Evolutionary conservation across 2,113 vertebrate species (phyloP).

Genomic region (Pogona vitticeps): DNA sequence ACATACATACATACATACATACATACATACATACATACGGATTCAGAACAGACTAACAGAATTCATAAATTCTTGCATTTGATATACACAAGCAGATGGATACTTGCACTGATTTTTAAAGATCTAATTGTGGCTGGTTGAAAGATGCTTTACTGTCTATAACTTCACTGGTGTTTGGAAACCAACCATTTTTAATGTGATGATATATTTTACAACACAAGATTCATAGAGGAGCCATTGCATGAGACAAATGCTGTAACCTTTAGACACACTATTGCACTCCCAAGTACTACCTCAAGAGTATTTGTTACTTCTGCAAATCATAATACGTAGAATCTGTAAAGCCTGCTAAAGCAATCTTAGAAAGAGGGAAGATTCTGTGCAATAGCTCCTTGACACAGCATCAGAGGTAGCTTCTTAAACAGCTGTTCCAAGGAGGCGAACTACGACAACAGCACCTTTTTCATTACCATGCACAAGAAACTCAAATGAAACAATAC

Average conservation of each 20-base stretch:
- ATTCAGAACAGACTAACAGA: neutral
- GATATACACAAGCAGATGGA: neutral
- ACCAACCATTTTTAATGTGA: neutral
- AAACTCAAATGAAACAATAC: constrained; percentile 35
- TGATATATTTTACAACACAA: constrained; percentile 20
- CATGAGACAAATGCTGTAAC: neutral
- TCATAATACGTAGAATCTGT: constrained; percentile 26
- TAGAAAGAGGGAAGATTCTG: constrained; percentile 26
- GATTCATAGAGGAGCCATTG: constrained; percentile 34
- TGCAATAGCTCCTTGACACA: constrained; percentile 36
- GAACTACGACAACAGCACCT: too few species aligned
- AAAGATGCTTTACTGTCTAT: neutral
- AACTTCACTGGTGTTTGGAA: neutral
- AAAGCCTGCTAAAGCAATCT: constrained; percentile 45
- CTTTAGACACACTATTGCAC: constrained; percentile 37
- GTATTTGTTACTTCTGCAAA: constrained; percentile 43
- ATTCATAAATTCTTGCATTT: neutral
- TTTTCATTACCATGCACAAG: constrained; percentile 10
- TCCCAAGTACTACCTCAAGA: neutral
- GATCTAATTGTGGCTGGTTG: neutral
- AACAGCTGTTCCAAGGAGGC: constrained; percentile 31
- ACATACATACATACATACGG: neutral
- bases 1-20: too few species aligned
- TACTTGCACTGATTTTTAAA: neutral
- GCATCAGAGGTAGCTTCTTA: constrained; percentile 28